phyloP scores from a whole-genome alignment of 2,888 invertebrate genomes.

The Acanthosoma haemorrhoidale region DNA sequence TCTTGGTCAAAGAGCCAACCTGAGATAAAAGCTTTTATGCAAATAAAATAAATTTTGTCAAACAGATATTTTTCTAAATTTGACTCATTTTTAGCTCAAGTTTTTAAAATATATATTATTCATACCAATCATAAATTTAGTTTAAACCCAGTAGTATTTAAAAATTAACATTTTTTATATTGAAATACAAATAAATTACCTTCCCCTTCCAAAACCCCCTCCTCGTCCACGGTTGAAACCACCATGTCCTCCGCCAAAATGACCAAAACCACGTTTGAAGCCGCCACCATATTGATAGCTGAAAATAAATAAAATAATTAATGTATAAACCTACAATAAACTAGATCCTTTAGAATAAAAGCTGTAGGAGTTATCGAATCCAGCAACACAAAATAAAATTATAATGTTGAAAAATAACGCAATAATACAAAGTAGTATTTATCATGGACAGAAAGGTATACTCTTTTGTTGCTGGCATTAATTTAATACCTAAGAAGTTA shows the following conservation, averaged over 20 bases:
- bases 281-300: slow-evolving; percentile 28
- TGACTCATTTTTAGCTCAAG: too few species aligned
- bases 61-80: too few species aligned
- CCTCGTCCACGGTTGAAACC: slow-evolving; percentile 45
- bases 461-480: too few species aligned
- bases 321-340: too few species aligned
- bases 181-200: slow-evolving; percentile 31
- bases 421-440: background rate
- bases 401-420: background rate
- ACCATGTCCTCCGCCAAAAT: slow-evolving; percentile 41
- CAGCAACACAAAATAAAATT: background rate
- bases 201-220: slow-evolving; percentile 44
- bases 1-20: too few species aligned
- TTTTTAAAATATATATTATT: too few species aligned
- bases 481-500: too few species aligned
- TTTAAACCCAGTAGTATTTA: background rate
- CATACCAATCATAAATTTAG: background rate
- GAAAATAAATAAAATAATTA: background rate
- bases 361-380: background rate
- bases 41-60: too few species aligned
- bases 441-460: too few species aligned
- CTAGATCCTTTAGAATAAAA: background rate
- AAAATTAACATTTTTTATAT: background rate
- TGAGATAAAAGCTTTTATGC: too few species aligned
- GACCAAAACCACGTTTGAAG: slow-evolving; percentile 37